A percentile compares a stretch with the other conserved stretches of the same genome.
These are phyloP conservation scores for Delia radicum DNA, from an alignment of 1,140 invertebrate species.

Conservation along the genomic window DNA sequence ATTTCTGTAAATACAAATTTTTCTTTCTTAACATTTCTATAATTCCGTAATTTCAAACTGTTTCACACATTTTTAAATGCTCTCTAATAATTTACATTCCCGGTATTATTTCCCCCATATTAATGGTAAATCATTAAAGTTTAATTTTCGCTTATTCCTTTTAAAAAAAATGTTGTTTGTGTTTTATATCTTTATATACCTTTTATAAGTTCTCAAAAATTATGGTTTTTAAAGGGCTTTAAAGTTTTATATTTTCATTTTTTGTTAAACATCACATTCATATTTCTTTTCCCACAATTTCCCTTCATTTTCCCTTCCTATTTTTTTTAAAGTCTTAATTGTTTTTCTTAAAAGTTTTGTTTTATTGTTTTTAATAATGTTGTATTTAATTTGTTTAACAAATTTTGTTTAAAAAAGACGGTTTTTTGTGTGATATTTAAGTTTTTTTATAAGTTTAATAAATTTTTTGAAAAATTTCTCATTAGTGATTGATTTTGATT, in stretches of 20 bases:
- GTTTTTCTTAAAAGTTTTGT: background rate
- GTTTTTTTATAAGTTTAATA: slow-evolving; percentile 10
- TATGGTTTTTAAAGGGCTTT: too few relatives aligned
- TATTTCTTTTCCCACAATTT: background rate
- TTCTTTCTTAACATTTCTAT: too few relatives aligned
- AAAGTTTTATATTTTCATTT: too few relatives aligned
- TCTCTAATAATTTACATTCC: too few relatives aligned
- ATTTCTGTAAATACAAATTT: too few relatives aligned
- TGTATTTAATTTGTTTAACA: slow-evolving; percentile 10
- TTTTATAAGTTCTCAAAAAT: too few relatives aligned
- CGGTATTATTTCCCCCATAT: too few relatives aligned
- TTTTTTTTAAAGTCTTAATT: background rate
- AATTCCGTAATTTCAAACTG: too few relatives aligned
- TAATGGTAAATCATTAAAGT: too few relatives aligned
- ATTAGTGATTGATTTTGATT: background rate
- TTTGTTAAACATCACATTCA: too few relatives aligned
- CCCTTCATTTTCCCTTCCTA: background rate
- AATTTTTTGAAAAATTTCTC: background rate
- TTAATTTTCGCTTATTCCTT: too few relatives aligned
- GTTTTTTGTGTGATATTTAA: slow-evolving; percentile 21
- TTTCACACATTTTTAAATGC: too few relatives aligned
- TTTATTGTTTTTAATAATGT: slow-evolving; percentile 15
- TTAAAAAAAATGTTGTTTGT: background rate
- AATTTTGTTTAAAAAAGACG: background rate
- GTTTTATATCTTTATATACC: background rate